Percentiles rank a stretch among this genome's conserved stretches.
Conservation (phyloP, 2,113 vertebrate genomes). For the Sakesphorus luctuosus region DNA sequence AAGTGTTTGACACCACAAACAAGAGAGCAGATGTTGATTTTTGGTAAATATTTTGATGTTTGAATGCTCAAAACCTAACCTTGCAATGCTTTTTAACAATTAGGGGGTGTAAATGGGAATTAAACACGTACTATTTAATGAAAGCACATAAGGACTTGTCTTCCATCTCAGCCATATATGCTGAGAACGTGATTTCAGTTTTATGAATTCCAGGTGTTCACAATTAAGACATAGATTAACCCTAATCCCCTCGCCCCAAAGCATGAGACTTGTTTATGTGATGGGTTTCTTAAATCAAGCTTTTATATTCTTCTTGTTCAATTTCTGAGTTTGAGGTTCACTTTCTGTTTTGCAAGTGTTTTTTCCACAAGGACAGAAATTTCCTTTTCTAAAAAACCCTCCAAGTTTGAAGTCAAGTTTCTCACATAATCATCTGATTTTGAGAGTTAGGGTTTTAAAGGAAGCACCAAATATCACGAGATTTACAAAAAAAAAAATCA, state of each 20-base stretch:
- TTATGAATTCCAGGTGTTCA: background rate
- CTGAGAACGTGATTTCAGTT: background rate
- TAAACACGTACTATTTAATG: background rate
- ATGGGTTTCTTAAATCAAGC: background rate
- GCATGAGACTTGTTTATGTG: background rate
- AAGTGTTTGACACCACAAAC: background rate
- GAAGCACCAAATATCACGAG: background rate
- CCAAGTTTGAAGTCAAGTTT: background rate
- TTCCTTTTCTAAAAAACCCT: background rate
- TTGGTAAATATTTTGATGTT: background rate
- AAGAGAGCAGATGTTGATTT: background rate
- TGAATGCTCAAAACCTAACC: background rate
- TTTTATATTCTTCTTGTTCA: background rate
- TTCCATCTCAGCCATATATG: background rate
- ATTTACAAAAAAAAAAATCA: background rate
- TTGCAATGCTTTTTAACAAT: background rate
- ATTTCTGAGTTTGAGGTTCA: background rate
- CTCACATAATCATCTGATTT: constrained; percentile 18
- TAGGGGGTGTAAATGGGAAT: background rate
- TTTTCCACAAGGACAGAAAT: background rate
- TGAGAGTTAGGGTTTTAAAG: background rate
- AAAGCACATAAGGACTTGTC: background rate
- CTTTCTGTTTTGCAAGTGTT: background rate
- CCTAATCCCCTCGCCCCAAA: background rate
- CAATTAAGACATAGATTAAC: background rate